Percentiles rank a stretch among this genome's conserved stretches.
Conservation (phyloP, 1,140 invertebrate genomes). For the Trachymyrmex cornetzi region DNA sequence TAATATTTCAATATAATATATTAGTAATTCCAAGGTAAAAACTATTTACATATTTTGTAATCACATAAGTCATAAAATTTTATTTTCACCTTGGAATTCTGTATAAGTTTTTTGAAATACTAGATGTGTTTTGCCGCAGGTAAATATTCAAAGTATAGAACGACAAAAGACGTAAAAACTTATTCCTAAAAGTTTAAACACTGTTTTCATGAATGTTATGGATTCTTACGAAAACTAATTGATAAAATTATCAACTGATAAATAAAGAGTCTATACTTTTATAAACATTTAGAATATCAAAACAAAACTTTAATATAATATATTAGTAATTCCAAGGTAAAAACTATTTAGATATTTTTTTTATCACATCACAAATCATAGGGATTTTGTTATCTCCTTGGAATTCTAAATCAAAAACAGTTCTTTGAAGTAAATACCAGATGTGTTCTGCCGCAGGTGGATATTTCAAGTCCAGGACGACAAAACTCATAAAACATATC, state of each 20-base stretch:
- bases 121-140: too few relatives aligned
- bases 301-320: too few relatives aligned
- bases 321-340: neutral
- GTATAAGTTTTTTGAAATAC: too few relatives aligned
- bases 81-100: too few relatives aligned
- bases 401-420: neutral
- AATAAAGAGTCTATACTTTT: neutral
- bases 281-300: neutral
- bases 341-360: slow-evolving; percentile 12
- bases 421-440: neutral
- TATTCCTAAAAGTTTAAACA: too few relatives aligned
- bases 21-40: too few relatives aligned
- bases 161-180: too few relatives aligned
- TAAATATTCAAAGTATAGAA: too few relatives aligned
- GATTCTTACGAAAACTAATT: neutral
- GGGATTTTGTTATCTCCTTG: neutral
- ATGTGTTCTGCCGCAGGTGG: neutral
- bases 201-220: too few relatives aligned
- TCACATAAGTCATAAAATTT: too few relatives aligned
- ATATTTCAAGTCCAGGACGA: neutral
- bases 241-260: neutral
- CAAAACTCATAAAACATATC: neutral
- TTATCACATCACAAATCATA: neutral
- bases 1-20: neutral
- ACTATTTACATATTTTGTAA: neutral